Conservation (phyloP, 2,113 vertebrate species). For the Pygoscelis antarcticus region DNA sequence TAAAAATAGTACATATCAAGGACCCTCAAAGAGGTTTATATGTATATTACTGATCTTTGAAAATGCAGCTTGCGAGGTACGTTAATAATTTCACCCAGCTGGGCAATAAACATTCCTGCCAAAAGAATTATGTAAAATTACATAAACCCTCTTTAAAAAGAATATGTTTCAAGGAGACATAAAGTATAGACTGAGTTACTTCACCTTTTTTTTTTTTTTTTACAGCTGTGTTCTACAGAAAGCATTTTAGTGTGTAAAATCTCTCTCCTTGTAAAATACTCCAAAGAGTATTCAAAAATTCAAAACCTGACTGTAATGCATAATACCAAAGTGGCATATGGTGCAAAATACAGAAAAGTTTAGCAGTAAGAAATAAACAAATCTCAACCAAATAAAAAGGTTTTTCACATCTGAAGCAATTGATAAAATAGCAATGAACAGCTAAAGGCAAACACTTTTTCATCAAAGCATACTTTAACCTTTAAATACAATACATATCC, state of each 20-base stretch:
- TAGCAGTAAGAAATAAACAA: not conserved
- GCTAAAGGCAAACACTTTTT: slow-evolving; percentile 3
- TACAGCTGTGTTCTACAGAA: slow-evolving; percentile 26
- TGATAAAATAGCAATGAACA: not conserved
- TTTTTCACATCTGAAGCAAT: not conserved
- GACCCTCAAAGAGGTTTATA: slow-evolving; percentile 38
- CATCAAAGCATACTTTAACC: not conserved
- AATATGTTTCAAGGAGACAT: slow-evolving; percentile 64
- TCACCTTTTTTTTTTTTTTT: not conserved
- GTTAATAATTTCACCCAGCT: slow-evolving; percentile 78
- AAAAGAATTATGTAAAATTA: slow-evolving; percentile 76
- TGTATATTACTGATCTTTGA: slow-evolving; percentile 66
- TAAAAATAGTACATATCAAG: slow-evolving; percentile 58
- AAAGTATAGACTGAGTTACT: slow-evolving; percentile 17
- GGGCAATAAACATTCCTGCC: slow-evolving; percentile 80
- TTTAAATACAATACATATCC: not conserved
- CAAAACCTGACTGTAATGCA: not conserved
- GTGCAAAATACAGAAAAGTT: not conserved
- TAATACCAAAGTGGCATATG: not conserved
- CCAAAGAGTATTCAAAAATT: slow-evolving; percentile 49
- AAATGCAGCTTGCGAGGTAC: slow-evolving; percentile 73
- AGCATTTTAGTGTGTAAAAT: slow-evolving; percentile 30
- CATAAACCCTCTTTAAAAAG: slow-evolving; percentile 71
- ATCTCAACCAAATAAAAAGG: not conserved
- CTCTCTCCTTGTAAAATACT: slow-evolving; percentile 2